Evolutionary conservation across 2,797 vertebrate genomes (phyloP), one percentile per base, ranked within the genome.

Genomic region (Pangasius larnaudii): DNA sequence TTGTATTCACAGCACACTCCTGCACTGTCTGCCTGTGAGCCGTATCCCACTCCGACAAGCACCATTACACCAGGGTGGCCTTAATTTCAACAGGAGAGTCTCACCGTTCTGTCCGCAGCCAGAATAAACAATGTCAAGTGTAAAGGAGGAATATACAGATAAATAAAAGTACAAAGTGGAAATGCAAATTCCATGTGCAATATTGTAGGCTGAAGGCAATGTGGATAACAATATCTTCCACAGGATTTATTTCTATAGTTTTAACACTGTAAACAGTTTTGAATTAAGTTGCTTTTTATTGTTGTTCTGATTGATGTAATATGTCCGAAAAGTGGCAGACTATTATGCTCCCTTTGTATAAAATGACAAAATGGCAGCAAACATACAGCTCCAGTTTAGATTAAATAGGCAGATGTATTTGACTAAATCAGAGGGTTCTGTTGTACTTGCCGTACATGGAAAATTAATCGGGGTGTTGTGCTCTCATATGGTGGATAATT

Each of bases 1-100:
- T 91, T 89, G 88, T 92, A 92, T 92, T 92, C 92, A 88, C 85
- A 49, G 72, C 84, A 36, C 77, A 78, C 86, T 88, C 67, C 36
- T 74, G 89, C 72, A 71, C 88, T 78, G 78, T 79, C 91, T 87
- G 87, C 85, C 88, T 75, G 85, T 33, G 86, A 89, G 87, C 86
- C 86, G 86, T 90, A 90, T 90, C 86, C 87, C 87, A 90, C 87
- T 85, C 85, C 85, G 88, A 71, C 84, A 87, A 86, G 71, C 90
- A 88, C 87, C 65, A 89, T 89, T 86, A 88, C 87, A 89, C 82
- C 71, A 51, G 65, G 81, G 85, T 87, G 86, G 85, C 85, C 89
- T 90, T 79, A 49, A 59, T 88, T 91, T 89, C 81, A 90, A 89
- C 81, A 90, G 87, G 87, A 74, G 75, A 86, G 84, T 80, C 83